Evolutionary conservation across 2,113 vertebrate genomes (phyloP), one percentile per base, ranked within the genome.

Genomic region (Isichthys henryi): DNA sequence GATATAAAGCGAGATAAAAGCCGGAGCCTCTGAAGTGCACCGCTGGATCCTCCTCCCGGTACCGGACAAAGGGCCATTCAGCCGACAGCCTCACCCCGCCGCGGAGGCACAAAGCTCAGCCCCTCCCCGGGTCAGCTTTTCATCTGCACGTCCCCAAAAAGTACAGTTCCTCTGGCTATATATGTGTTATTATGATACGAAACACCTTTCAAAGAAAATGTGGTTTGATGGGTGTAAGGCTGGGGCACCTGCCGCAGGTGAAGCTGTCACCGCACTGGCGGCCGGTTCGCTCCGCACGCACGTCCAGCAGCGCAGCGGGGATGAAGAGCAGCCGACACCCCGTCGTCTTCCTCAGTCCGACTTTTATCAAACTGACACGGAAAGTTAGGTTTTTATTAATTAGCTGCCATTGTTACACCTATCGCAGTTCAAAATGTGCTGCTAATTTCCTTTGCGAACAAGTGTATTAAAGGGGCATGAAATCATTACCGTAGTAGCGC

Each of bases 1-100:
- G 95, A 95, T 93, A 93, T 58, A 62, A 52, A 56, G 23, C 50
- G 56, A 62, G 66, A 88, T 87, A 88, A 82, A 21, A 89, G 88
- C 88, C 48, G 3, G 70, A 7, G 23, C 46, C 85, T 87, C 48
- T 87, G 85, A 90, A 87, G 89, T 87, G 17, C 35, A 23, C 83
- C 46, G 86, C 82, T 15, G 74, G 74, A 80, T 80, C 74, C 31
- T 88, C 89, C 56, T 58, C 48, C 62, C 48, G 8, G 23, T 53
- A 9, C 39, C 23, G 17, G 82, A 90, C 89, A 90, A 90, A 80
- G 86, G 86, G 52, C 86, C 66, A 58, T 88, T 90, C 39, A 88
- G 39, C 15, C 21, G 43, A 27, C 46, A 27, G 21, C 9, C 49
- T 62, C 35, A 46, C 86, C 48, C 43, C 31, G 21, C 39, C 27